Percentiles rank a stretch among this genome's conserved stretches.
Conservation (phyloP, 2,888 invertebrate species). For the Aromia moschata region DNA sequence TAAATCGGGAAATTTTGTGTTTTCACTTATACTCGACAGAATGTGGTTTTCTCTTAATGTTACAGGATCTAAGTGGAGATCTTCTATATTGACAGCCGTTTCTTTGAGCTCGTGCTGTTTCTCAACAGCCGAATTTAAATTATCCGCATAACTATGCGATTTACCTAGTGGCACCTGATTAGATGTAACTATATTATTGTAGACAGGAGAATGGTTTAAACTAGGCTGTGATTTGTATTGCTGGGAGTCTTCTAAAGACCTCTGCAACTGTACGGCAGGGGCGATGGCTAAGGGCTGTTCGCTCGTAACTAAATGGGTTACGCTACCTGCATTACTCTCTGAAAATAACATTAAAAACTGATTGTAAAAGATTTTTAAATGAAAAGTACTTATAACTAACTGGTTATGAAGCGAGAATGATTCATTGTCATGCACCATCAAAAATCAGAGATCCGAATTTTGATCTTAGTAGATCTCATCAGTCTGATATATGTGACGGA, state of each 20-base stretch:
- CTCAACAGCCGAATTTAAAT: conserved; percentile 47
- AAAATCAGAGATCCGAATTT: too few species aligned
- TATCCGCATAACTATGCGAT: conserved; percentile 57
- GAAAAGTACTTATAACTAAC: too few species aligned
- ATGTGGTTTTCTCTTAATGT: conserved; percentile 59
- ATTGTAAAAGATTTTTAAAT: too few species aligned
- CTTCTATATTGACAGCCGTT: conserved; percentile 61
- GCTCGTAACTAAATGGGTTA: conserved; percentile 72
- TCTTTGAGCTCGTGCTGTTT: conserved; percentile 33
- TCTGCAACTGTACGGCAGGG: conserved; percentile 49
- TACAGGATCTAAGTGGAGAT: conserved; percentile 67
- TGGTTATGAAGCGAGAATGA: too few species aligned
- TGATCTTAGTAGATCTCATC: too few species aligned
- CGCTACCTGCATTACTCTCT: conserved; percentile 74
- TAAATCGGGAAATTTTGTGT: conserved; percentile 45
- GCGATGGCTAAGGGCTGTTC: conserved; percentile 69
- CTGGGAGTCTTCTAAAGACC: conserved; percentile 49
- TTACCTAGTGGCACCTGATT: conserved; percentile 48
- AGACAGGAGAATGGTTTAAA: conserved; percentile 58
- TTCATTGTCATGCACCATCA: too few species aligned
- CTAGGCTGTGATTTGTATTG: conserved; percentile 62
- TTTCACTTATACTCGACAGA: conserved; percentile 50
- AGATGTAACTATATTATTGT: conserved; percentile 58
- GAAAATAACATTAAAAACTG: too few species aligned
- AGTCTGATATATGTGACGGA: too few species aligned